phyloP scores from a whole-genome alignment of 2,888 invertebrate genomes.

The Caenorhabditis panamensis region DNA sequence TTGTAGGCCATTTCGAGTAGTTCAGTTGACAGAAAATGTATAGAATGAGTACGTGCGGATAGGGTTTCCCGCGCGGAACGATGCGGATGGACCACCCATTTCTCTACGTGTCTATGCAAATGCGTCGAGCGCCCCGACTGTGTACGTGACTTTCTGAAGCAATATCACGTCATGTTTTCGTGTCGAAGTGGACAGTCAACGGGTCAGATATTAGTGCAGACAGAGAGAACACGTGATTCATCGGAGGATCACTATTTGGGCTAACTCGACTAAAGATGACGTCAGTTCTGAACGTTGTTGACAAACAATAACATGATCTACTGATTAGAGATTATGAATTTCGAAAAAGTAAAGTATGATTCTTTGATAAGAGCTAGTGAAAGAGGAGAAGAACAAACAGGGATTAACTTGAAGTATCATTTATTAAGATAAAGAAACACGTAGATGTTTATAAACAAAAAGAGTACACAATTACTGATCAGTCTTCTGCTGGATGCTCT shows the following conservation, averaged over 20 bases:
- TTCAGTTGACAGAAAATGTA: not conserved
- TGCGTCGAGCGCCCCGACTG: constrained; percentile 29
- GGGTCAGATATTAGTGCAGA: not conserved
- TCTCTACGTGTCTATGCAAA: constrained; percentile 39
- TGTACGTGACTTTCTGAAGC: constrained; percentile 36
- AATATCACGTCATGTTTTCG: not conserved
- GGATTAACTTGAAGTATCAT: too few species aligned
- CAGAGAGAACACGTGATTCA: not conserved
- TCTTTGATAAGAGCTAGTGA: too few species aligned
- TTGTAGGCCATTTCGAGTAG: not conserved
- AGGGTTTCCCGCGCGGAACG: constrained; percentile 3
- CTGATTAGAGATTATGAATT: too few species aligned
- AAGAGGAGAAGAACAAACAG: too few species aligned
- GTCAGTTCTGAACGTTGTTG: too few species aligned
- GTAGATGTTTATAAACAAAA: not conserved
- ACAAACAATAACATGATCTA: too few species aligned
- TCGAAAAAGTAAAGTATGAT: not conserved
- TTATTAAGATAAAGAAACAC: too few species aligned
- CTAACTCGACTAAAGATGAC: too few species aligned
- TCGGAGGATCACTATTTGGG: not conserved
- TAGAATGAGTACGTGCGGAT: not conserved
- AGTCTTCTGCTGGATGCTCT: not conserved
- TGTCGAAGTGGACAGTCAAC: not conserved
- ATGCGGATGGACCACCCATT: not conserved
- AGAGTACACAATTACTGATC: not conserved